Evolutionary conservation across 1,140 invertebrate species (phyloP), one percentile per base, ranked within the genome.

Genomic region (Harpegnathos saltator): DNA sequence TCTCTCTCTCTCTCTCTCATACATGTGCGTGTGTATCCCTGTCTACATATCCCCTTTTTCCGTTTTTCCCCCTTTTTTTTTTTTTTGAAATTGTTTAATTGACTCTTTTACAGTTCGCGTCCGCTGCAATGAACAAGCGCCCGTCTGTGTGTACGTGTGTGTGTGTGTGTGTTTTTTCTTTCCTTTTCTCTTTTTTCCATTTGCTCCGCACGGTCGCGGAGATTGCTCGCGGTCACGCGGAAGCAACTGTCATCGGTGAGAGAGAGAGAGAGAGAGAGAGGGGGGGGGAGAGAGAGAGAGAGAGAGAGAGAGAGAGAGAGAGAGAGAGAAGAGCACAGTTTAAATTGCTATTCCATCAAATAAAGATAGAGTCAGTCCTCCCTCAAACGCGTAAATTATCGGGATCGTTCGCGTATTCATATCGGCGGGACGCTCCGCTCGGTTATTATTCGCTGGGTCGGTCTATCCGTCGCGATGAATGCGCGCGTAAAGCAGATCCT

Each of bases 41-140:
- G 2, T 33, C 33, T 33, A 1, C 7, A 7, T 33, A 3, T 7
- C 7, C 33, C 33, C 7, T 3, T 33, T 7, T 33, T 7, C 7
- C 33, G 2, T 1, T 33, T 33, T 7, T 7, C 26, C 66, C 56
- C 65, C 52, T 63, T 63, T 63, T 26, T 0, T 9, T 61, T 24
- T 66, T 48, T 48, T 66, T 17, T 33, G 54, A 52, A 71, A 80
- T 80, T 80, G 75, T 80, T 80, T 80, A 80, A 80, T 80, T 71
- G 75, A 80, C 24, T 65, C 52, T 63, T 80, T 80, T 24, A 66
- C 75, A 69, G 65, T 65, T 80, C 29, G 29, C 33, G 15, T 62
- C 26, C 29, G 26, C 22, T 65, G 54, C 38, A 78, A 69, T 56
- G 38, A 44, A 58, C 63, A 48, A 44, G 7, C 38, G 38, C n/a